Base-by-base conservation (phyloP, 2,888 invertebrate species). In the Parapristionchus giblindavisi region DNA sequence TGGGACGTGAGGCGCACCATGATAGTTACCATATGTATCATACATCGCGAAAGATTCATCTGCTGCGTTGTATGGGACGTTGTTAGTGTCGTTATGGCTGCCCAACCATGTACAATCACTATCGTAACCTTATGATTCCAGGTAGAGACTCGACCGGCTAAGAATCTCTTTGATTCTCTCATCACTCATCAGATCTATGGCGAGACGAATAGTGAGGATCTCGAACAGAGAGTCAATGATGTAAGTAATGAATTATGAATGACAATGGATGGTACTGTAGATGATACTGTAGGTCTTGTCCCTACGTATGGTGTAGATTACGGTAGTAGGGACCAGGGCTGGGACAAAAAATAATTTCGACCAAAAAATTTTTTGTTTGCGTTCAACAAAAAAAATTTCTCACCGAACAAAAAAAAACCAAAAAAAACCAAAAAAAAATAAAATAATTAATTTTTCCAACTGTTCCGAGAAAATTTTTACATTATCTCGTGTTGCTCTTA, bases 101-200 rank as follows among this genome's bases (percentile, higher is more conserved):
- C 38, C 43, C 40, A 43, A 65, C 63, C 40, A 27, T 43, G 63
- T 21, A 14, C 27, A 29, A 43, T 63, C 24, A 11, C 29, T 1
- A 60, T 27, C 4, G 14, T 51, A 32, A 27, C 24, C 32, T 14
- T 24, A 38, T 21, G 14, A 72, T 78, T 83, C 40, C 81, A 90
- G 89, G 77, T 94, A 65, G 95, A 90, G 80, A 88, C 88, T 11
- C 76, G 78, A 80, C 94, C 94, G 0, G 93, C 94, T 86, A 92
- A 93, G 80, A 91, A 92, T 0, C 90, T 95, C 68, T 93, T 94
- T 0, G 92, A 92, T 87, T 91, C 92, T 83, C 91, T 93, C 72
- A 93, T 95, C 80, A 93, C 93, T 0, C 94, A 95, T 87, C 92
- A 93, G 86, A 89, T 96, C 38, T 95, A 94, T 89, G 94, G 94